These are phyloP conservation scores for Plutella xylostella DNA, from an alignment of 2,888 invertebrate species.

Conservation along the genomic window DNA sequence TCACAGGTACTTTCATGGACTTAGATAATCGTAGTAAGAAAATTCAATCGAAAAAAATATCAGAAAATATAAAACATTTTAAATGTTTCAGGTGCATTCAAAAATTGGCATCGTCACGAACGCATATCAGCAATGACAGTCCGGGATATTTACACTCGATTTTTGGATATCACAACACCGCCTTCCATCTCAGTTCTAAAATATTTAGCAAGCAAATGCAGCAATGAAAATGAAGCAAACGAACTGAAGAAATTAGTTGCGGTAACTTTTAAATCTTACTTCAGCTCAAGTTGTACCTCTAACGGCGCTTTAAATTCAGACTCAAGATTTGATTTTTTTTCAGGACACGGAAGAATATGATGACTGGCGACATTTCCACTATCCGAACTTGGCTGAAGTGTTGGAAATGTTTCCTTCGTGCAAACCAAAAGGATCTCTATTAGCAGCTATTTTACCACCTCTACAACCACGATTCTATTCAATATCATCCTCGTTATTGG, in stretches of 20 bases:
- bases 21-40: constrained; percentile 9
- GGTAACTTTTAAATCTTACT: constrained; percentile 51
- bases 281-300: background rate
- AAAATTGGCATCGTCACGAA: constrained; percentile 88
- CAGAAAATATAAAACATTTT: background rate
- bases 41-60: background rate
- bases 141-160: constrained; percentile 80
- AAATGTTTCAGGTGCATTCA: constrained; percentile 74
- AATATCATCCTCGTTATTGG: constrained; percentile 88
- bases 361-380: constrained; percentile 90
- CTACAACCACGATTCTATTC: constrained; percentile 94
- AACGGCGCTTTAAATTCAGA: background rate
- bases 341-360: constrained; percentile 90
- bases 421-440: constrained; percentile 81
- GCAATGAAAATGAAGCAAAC: constrained; percentile 76
- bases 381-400: constrained; percentile 89
- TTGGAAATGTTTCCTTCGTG: constrained; percentile 90
- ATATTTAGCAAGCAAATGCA: constrained; percentile 82
- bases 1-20: too few species aligned
- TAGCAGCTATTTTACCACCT: constrained; percentile 84
- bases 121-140: constrained; percentile 81
- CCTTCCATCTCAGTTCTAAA: constrained; percentile 87
- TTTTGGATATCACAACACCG: constrained; percentile 92
- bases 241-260: constrained; percentile 78
- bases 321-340: constrained; percentile 13